Conservation (phyloP, 2,113 vertebrate species). For the Ptilonorhynchus violaceus region DNA sequence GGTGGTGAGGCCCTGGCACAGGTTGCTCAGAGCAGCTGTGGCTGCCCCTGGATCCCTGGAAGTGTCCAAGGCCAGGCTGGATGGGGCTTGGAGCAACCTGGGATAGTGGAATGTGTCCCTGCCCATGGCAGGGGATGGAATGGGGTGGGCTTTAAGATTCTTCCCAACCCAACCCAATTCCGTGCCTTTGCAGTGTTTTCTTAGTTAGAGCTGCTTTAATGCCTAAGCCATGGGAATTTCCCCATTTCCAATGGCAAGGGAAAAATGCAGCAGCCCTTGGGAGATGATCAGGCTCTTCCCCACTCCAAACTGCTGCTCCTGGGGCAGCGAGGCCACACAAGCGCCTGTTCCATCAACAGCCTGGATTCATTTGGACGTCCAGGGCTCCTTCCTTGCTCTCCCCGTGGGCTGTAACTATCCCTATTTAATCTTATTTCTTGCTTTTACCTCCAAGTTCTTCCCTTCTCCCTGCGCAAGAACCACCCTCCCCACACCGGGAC, state of each 20-base stretch:
- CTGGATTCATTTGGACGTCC: neutral
- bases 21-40: neutral
- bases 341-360: neutral
- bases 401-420: neutral
- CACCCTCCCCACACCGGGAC: no score
- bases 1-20: neutral
- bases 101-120: neutral
- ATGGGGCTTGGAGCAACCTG: neutral
- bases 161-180: neutral
- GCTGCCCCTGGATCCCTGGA: neutral
- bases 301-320: neutral
- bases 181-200: neutral
- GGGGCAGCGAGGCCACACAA: neutral
- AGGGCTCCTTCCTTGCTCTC: neutral
- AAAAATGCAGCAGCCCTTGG: rapidly evolving
- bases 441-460: neutral
- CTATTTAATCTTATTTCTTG: rapidly evolving
- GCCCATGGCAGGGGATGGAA: no score
- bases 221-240: rapidly evolving
- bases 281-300: neutral
- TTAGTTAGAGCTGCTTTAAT: neutral
- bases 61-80: neutral
- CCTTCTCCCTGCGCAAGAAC: no score
- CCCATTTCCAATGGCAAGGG: neutral
- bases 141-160: rapidly evolving